phyloP scores from a whole-genome alignment of 2,888 invertebrate genomes.

The Latrodectus hesperus region DNA sequence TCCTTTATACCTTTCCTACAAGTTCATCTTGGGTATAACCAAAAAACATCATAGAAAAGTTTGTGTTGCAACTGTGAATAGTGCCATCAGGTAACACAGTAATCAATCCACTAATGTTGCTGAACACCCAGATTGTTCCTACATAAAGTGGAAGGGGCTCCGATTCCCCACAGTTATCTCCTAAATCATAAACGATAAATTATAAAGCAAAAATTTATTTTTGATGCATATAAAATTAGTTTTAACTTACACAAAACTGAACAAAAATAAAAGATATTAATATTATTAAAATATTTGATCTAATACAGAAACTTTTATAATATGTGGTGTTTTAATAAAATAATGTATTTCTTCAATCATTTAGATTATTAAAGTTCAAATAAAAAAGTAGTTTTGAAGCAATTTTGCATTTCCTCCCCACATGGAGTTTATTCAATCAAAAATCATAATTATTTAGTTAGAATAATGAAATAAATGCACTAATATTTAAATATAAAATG shows the following conservation, averaged over 20 bases:
- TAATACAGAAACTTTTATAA: too few species aligned
- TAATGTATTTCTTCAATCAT: too few species aligned
- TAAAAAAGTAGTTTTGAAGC: too few species aligned
- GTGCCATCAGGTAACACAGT: constrained; percentile 80
- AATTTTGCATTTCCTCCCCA: too few species aligned
- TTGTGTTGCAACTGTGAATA: constrained; percentile 82
- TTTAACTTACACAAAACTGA: too few species aligned
- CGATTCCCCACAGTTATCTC: neutral
- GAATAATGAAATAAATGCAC: neutral
- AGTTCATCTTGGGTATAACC: constrained; percentile 80
- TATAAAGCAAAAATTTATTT: too few species aligned
- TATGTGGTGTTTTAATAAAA: too few species aligned
- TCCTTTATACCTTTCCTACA: constrained; percentile 76
- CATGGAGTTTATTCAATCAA: neutral
- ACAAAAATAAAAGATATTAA: neutral
- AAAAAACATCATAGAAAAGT: constrained; percentile 81
- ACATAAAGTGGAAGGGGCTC: constrained; percentile 26
- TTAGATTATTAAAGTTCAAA: too few species aligned
- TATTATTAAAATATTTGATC: neutral
- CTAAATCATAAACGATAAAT: neutral
- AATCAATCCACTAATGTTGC: constrained; percentile 81
- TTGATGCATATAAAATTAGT: too few species aligned
- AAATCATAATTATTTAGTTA: neutral
- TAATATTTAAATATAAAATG: neutral
- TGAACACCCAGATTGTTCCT: constrained; percentile 75